A percentile compares a stretch with the other conserved stretches of the same genome.
phyloP scores from a whole-genome alignment of 2,888 invertebrate species.

The Dendrolimus pini region DNA sequence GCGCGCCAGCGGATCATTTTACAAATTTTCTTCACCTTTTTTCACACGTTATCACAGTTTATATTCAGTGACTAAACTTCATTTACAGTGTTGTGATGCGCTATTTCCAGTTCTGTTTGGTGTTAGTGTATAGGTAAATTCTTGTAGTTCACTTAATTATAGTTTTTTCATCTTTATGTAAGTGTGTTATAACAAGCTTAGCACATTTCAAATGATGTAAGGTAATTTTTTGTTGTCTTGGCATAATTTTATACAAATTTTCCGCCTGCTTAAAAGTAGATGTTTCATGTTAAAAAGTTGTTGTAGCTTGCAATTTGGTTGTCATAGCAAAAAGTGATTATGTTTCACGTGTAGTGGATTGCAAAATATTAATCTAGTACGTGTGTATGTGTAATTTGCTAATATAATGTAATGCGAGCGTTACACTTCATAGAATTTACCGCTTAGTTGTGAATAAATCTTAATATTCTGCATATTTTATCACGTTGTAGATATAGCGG shows the following conservation, averaged over 20 bases:
- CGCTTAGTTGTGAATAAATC: no score
- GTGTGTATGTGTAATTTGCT: no score
- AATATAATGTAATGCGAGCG: no score
- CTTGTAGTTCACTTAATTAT: slow-evolving; percentile 1
- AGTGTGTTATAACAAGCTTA: slow-evolving; percentile 7
- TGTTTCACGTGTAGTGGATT: background rate
- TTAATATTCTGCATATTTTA: slow-evolving; percentile 13
- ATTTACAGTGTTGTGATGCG: slow-evolving; percentile 38
- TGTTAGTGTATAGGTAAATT: slow-evolving; percentile 55
- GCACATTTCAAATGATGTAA: slow-evolving; percentile 6
- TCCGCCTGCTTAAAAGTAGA: no score
- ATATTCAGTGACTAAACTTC: slow-evolving; percentile 7
- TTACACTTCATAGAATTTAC: no score
- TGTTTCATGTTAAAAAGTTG: no score
- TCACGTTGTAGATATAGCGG: slow-evolving; percentile 8
- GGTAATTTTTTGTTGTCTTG: slow-evolving; percentile 3
- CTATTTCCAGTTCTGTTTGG: slow-evolving; percentile 58
- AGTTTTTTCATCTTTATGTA: slow-evolving; percentile 7
- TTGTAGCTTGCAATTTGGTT: no score
- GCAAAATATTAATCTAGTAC: background rate
- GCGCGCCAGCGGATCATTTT: slow-evolving; percentile 52
- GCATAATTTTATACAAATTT: no score
- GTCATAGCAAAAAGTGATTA: background rate
- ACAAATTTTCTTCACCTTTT: slow-evolving; percentile 34
- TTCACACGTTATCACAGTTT: slow-evolving; percentile 14